A percentile compares a stretch with the other conserved stretches of the same genome.
Conservation (phyloP, 2,113 vertebrate species). For the Psophia crepitans region DNA sequence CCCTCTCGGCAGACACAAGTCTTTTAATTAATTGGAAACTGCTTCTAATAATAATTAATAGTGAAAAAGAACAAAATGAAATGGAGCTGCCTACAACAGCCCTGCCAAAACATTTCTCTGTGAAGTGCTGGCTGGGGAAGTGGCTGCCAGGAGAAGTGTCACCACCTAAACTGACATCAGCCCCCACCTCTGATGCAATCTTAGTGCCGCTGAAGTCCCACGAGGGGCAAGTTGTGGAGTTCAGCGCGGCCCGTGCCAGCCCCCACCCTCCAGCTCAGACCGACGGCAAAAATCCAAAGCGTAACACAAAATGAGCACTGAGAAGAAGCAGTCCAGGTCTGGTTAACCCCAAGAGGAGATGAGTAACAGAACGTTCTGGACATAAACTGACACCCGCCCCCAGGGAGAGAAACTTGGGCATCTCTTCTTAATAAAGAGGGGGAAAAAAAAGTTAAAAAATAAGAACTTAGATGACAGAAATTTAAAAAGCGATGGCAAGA, state of each 20-base stretch:
- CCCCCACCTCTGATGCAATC: not conserved
- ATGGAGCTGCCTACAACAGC: not conserved
- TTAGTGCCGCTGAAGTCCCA: accelerated
- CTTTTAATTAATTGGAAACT: not conserved
- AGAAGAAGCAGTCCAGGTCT: not conserved
- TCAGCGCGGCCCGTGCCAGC: not conserved
- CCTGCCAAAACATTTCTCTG: not conserved
- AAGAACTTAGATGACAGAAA: not conserved
- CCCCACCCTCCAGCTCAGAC: not conserved
- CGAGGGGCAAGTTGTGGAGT: accelerated
- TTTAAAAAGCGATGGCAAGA: not conserved
- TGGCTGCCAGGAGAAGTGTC: not conserved
- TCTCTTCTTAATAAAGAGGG: not conserved
- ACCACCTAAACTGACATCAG: not conserved
- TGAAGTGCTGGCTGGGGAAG: not conserved
- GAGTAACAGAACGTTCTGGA: not conserved
- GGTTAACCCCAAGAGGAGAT: not conserved
- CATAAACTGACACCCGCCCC: not conserved
- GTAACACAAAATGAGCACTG: not conserved
- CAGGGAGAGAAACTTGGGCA: not conserved
- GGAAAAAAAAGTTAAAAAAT: not conserved
- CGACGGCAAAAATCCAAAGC: not conserved
- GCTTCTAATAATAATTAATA: not conserved
- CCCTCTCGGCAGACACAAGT: accelerated
- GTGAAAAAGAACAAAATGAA: not conserved